phyloP scores from a whole-genome alignment of 1,140 invertebrate genomes.

The Brachionus sp. region DNA sequence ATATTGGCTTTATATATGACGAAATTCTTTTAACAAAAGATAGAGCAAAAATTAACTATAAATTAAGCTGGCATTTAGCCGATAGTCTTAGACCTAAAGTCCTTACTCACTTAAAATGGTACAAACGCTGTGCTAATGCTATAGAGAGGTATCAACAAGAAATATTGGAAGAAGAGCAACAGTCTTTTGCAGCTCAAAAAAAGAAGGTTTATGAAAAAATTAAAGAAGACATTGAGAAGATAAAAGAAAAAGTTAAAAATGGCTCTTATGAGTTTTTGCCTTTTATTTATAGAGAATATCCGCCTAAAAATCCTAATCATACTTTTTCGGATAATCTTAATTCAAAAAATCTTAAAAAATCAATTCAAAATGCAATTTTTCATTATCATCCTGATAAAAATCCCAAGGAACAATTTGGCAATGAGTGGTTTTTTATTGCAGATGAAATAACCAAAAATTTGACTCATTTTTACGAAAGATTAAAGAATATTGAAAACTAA shows the following conservation, averaged over 20 bases:
- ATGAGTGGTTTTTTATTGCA: neutral
- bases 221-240: neutral
- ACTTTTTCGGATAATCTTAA: neutral
- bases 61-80: neutral
- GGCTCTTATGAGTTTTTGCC: neutral
- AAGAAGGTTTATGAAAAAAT: neutral
- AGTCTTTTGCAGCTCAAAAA: neutral
- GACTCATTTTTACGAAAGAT: neutral
- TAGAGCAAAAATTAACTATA: neutral
- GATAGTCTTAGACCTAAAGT: neutral
- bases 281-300: neutral
- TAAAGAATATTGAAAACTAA: neutral
- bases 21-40: constrained; percentile 1
- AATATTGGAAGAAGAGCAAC: neutral
- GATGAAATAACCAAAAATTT: constrained; percentile 11
- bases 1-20: neutral
- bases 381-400: constrained; percentile 26
- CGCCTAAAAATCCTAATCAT: neutral
- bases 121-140: neutral
- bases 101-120: neutral
- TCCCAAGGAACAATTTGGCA: neutral
- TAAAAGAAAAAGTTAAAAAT: neutral
- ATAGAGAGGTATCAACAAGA: neutral
- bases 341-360: neutral
- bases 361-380: neutral